Base-by-base conservation (phyloP, 2,113 vertebrate genomes). In the Eretmochelys imbricata region DNA sequence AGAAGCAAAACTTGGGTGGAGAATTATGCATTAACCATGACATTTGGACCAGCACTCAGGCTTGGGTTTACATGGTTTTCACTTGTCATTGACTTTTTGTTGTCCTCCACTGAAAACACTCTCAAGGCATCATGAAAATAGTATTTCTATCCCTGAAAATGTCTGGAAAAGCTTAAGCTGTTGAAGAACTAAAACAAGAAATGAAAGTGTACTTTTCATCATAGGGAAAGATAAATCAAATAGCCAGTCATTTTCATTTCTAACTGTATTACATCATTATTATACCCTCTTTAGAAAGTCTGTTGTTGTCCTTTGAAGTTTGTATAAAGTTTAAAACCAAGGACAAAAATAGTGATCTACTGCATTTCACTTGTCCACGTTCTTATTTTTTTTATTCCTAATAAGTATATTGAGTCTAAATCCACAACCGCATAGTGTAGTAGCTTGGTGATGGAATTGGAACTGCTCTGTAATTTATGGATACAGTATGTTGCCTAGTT, bases 21-120 rank as follows among this genome's bases (percentile, higher is more conserved):
- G 87, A 76, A 53, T 3, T 55, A 14, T 42, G 29, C 35, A 6
- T 85, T 80, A 54, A 20, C 5, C 91, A 82, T 96, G 94, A 50
- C 5, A 1, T 89, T 82, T 81, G 75, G 35, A 27, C 0, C 0
- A 69, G 72, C 76, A 51, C 1, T 35, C 59, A 62, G 69, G 46
- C 76, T 65, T 51, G 0, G 93, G 55, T 55, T 93, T 89, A 38
- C 2, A 46, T 29, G 27, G n/a, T 69, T 85, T 46, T 16, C 91
- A 62, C 83, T 94, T 55, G 4, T 69, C 78, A 42, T 0, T 85
- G 82, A 8, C 50, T 84, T 49, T 84, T 53, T 65, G 59, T 82
- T 38, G 94, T 91, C 93, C 86, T 85, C 87, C 93, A 75, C 51
- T 91, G 89, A 93, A 96, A 89, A 72, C 46, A 80, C 80, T 90